A percentile compares a stretch with the other conserved stretches of the same genome.
Conservation (phyloP, 2,888 invertebrate species). For the Achlya flavicornis region DNA sequence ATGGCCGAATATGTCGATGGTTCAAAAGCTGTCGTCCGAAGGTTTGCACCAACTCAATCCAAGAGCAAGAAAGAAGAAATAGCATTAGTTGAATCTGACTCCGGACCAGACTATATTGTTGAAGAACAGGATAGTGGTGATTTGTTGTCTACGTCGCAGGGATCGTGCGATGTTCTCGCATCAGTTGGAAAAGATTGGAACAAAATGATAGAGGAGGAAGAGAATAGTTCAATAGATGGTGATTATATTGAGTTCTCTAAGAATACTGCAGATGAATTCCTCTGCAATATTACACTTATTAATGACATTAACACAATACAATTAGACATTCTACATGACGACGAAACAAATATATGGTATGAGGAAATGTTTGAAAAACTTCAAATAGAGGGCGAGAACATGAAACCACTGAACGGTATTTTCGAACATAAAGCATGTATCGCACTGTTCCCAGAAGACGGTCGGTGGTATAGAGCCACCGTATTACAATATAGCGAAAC, state of each 20-base stretch:
- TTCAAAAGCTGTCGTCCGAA: conserved; percentile 54
- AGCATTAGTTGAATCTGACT: conserved; percentile 43
- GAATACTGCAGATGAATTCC: conserved; percentile 48
- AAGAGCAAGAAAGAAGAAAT: conserved; percentile 25
- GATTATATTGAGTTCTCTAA: conserved; percentile 50
- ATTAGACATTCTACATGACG: conserved; percentile 63
- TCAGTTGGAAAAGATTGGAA: conserved; percentile 62
- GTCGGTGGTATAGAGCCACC: conserved; percentile 88
- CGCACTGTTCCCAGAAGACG: conserved; percentile 84
- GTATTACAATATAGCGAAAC: conserved; percentile 79
- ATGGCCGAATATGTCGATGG: conserved; percentile 68
- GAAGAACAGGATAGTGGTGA: conserved; percentile 48
- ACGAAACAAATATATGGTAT: conserved; percentile 71
- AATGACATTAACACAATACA: conserved; percentile 57
- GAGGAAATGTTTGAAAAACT: conserved; percentile 77
- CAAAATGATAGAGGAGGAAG: conserved; percentile 56
- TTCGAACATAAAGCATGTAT: conserved; percentile 85
- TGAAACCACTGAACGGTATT: conserved; percentile 71
- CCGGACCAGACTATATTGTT: conserved; percentile 65
- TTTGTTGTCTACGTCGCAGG: conserved; percentile 34
- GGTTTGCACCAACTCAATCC: conserved; percentile 41
- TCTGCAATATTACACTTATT: conserved; percentile 62
- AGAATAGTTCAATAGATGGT: conserved; percentile 26
- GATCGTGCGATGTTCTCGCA: conserved; percentile 45
- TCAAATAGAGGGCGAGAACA: conserved; percentile 65